Base-by-base conservation (phyloP, 2,113 vertebrate species). In the Thermophis baileyi region DNA sequence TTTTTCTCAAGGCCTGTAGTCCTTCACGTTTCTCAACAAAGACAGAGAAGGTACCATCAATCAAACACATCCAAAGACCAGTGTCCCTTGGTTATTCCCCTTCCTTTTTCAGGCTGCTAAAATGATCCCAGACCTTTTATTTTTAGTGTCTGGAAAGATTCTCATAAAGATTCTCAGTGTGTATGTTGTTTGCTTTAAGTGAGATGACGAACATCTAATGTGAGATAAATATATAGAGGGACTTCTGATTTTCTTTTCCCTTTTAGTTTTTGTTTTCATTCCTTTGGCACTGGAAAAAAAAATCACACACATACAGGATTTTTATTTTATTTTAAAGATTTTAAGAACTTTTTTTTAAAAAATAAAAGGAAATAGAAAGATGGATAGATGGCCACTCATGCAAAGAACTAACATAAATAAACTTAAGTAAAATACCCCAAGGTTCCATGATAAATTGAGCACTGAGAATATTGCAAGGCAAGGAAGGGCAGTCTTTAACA, bases 51-150 rank as follows among this genome's bases (percentile, higher is more conserved):
- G 85, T 60, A 88, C 85, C 18, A 91, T 55, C 81, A 60, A 93
- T 93, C 50, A 91, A 74, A 85, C 6, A n/a, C n/a, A 40, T 74
- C 92, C 89, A 91, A 86, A 25, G 90, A 50, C 57, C 25, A 69
- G 12, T 25, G 24, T 2, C 27, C 30, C 87, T 86, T 89, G 57
- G 63, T 27, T 47, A 22, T 85, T 89, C 55, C 20, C 53, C 24
- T 60, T 87, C 50, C 60, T 46, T 50, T 90, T 88, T 91, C 22
- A 91, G 51, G 90, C 93, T 93, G 93, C 60, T 89, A 85, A 93
- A 93, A 88, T 35, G 14, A 89, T 91, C 51, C 86, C 93, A 93
- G 86, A 30, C 86, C 40, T 88, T 93, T 93, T 91, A 86, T 93
- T 88, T 87, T 88, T 63, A 88, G 86, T 54, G 35, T 54, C 85